Percentiles rank a stretch among this genome's conserved stretches.
These are phyloP conservation scores for Sycophila texana DNA, from an alignment of 2,888 invertebrate species.

Conservation along the genomic window DNA sequence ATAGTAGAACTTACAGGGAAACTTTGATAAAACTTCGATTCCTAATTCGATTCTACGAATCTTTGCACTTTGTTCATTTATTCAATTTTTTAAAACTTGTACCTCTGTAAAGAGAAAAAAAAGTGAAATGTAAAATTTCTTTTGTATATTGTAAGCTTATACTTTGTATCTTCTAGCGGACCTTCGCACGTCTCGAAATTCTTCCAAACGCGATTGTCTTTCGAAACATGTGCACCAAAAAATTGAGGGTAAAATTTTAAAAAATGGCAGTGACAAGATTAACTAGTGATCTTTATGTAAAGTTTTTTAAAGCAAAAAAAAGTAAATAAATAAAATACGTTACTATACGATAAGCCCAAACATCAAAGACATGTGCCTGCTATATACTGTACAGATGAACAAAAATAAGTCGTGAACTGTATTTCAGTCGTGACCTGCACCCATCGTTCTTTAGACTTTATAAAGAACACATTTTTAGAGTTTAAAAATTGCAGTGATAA, in stretches of 20 bases:
- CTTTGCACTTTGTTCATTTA: constrained; percentile 33
- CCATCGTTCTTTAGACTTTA: constrained; percentile 30
- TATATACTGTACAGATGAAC: constrained; percentile 49
- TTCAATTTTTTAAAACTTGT: constrained; percentile 40
- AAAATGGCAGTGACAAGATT: constrained; percentile 2
- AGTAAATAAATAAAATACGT: constrained; percentile 32
- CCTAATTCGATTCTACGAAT: constrained; percentile 20
- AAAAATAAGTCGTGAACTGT: constrained; percentile 44
- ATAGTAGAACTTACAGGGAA: constrained; percentile 28
- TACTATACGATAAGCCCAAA: constrained; percentile 55
- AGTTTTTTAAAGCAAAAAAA: constrained; percentile 31
- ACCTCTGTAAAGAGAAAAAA: constrained; percentile 16
- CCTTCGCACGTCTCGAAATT: constrained; percentile 52
- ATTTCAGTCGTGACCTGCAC: constrained; percentile 30
- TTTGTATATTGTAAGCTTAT: background rate
- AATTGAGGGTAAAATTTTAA: constrained; percentile 25
- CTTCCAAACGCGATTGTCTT: constrained; percentile 31
- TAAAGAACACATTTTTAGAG: constrained; percentile 33
- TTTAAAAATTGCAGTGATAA: constrained; percentile 1
- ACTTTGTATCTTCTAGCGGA: constrained; percentile 26
- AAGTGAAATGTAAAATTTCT: constrained; percentile 13
- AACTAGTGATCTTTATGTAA: constrained; percentile 23
- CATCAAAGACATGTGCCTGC: constrained; percentile 65
- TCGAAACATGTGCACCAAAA: constrained; percentile 1
- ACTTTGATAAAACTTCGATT: constrained; percentile 26